Conservation (phyloP, 2,113 vertebrate species). For the Callospermophilus lateralis region DNA sequence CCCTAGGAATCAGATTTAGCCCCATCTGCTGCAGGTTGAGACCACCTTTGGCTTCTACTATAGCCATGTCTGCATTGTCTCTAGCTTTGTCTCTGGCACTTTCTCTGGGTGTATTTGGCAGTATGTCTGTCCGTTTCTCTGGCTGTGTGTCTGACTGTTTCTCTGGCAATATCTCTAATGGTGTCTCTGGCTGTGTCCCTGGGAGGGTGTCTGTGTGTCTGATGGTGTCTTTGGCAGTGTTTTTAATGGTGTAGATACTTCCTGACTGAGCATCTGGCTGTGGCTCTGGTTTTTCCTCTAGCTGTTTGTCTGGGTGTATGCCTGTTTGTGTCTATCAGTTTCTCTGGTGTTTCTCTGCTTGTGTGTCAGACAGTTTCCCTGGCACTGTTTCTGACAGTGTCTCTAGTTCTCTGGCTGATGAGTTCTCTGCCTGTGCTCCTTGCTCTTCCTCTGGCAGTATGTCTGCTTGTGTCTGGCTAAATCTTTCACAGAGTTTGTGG, state of each 20-base stretch:
- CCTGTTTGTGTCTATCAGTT: constrained; percentile 71
- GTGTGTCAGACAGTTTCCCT: constrained; percentile 69
- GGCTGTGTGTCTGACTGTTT: constrained; percentile 36
- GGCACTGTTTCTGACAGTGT: constrained; percentile 50
- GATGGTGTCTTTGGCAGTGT: constrained; percentile 66
- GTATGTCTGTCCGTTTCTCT: constrained; percentile 59
- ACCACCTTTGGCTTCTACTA: neutral
- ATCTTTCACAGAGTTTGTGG: neutral
- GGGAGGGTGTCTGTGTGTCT: constrained; percentile 10
- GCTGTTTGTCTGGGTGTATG: constrained; percentile 70
- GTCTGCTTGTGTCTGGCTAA: neutral
- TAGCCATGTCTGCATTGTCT: neutral
- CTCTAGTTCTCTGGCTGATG: constrained; percentile 33
- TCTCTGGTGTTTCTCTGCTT: constrained; percentile 71
- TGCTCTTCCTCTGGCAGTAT: neutral
- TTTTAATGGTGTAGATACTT: constrained; percentile 59
- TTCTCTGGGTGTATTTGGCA: constrained; percentile 43
- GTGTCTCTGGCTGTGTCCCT: constrained; percentile 50
- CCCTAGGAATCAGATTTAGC: neutral
- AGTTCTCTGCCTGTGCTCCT: constrained; percentile 23
- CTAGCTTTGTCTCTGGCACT: neutral
- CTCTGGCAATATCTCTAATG: constrained; percentile 43
- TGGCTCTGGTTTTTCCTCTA: constrained; percentile 51
- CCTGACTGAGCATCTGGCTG: constrained; percentile 74
- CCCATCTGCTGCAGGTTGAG: neutral